Percentiles rank a stretch among this genome's conserved stretches.
These are phyloP conservation scores for Panurus biarmicus DNA, from an alignment of 2,113 vertebrate genomes.

Conservation along the genomic window DNA sequence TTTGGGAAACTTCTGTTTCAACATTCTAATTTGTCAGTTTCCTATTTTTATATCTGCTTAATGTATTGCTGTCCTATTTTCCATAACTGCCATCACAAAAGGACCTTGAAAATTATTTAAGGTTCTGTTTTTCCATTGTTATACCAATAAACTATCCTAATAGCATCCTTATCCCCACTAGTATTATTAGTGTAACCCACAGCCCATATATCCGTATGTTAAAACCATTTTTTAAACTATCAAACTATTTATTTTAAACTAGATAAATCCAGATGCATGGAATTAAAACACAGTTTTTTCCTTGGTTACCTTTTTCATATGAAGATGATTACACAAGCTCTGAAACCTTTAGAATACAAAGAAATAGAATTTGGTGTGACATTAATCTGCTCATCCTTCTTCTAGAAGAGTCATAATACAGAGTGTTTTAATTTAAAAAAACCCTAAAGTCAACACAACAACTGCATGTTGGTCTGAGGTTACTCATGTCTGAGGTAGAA, in stretches of 20 bases:
- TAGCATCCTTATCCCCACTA: neutral
- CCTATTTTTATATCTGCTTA: neutral
- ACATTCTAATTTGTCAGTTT: neutral
- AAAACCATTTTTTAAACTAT: neutral
- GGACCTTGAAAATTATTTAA: constrained; percentile 43
- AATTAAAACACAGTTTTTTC: neutral
- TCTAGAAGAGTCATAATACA: neutral
- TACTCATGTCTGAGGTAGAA: neutral
- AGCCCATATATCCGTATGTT: neutral
- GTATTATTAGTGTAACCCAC: neutral
- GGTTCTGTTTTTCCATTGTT: neutral
- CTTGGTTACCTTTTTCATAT: neutral
- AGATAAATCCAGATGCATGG: neutral
- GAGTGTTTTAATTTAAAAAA: neutral
- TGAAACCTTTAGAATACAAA: neutral
- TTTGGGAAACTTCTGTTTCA: neutral
- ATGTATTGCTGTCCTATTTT: constrained; percentile 29
- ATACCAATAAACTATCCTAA: neutral
- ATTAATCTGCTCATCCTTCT: neutral
- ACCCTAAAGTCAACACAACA: neutral
- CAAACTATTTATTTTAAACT: neutral
- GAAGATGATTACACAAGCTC: no score
- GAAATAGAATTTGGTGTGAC: neutral
- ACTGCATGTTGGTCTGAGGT: no score
- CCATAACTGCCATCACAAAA: neutral